Conservation (phyloP, 2,888 invertebrate genomes). For the Horisme vitalbata region DNA sequence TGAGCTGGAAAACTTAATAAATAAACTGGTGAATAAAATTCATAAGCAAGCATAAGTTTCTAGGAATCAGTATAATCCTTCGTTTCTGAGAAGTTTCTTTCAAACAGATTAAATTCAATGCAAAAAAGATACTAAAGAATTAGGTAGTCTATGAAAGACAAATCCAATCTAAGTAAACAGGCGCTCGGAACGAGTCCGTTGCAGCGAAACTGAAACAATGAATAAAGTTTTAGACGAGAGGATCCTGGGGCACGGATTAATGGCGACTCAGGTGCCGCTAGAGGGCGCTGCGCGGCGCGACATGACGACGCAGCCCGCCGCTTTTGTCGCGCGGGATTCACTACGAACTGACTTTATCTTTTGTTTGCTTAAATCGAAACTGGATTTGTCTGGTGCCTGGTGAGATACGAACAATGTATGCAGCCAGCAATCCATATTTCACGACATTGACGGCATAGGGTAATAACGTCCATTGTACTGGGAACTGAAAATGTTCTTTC, state of each 20-base stretch:
- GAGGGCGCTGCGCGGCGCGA: conserved; percentile 44
- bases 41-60: conserved; percentile 9
- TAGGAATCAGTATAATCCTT: conserved; percentile 30
- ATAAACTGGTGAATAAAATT: neutral
- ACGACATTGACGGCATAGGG: neutral
- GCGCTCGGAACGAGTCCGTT: conserved; percentile 39
- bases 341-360: conserved; percentile 23
- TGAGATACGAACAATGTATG: conserved; percentile 13
- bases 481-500: no score
- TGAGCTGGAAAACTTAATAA: neutral
- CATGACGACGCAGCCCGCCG: conserved; percentile 32
- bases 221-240: conserved; percentile 68
- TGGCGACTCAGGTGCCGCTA: conserved; percentile 55
- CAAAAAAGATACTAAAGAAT: conserved; percentile 44
- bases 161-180: conserved; percentile 63
- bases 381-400: conserved; percentile 11
- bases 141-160: conserved; percentile 50
- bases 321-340: conserved; percentile 38
- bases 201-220: conserved; percentile 69
- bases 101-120: conserved; percentile 34
- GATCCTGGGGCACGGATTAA: conserved; percentile 44
- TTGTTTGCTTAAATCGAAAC: conserved; percentile 22
- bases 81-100: conserved; percentile 29
- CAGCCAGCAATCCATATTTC: conserved; percentile 1
- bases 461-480: no score